Base-by-base conservation (phyloP, 2,888 invertebrate genomes). In the Pinctada fucata region DNA sequence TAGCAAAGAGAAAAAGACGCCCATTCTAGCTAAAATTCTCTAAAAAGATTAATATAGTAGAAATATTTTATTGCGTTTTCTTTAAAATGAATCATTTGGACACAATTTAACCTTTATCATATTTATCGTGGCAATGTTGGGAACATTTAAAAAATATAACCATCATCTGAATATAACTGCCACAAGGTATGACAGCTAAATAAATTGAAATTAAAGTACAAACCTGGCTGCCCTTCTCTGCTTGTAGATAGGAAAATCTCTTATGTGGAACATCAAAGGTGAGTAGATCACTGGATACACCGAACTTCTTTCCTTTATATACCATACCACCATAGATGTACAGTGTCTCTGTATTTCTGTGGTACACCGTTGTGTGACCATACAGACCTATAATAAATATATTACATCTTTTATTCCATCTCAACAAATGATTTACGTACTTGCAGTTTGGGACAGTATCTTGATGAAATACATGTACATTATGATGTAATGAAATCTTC, bases 271-370 rank as follows among this genome's bases (percentile, higher is more conserved):
- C 79, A 68, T 88, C 87, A 70, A 85, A 86, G 0, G 89, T 82
- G 79, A 85, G 88, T 13, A 90, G 82, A 13, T 84, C 83, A 47
- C 95, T 95, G 0, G 97, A 96, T 66, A 96, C 93, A 51, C 93
- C 93, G n/a, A 95, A 95, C 76, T 94, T 93, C 83, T 96, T 95
- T 73, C 95, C 94, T 31, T 95, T 94, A 87, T 96, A 96, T 2
- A 95, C 93, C 85, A 96, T 95, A 3, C 98, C 98, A 3, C 98
- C 98, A 91, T 96, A 98, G 0, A 98, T 94, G 89, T 97, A 98
- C 78, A 98, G 94, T 87, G 96, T 96, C 86, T 97, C 95, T 0
- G 96, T 96, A 48, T 94, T 94, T 0, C 94, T 93, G 88, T 98
- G 97, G 91, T 96, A 97, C 0, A 97, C 96, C 0, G 97, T 96